A percentile compares a stretch with the other conserved stretches of the same genome.
phyloP scores from a whole-genome alignment of 2,888 invertebrate species.

The Sminthurides aquaticus region DNA sequence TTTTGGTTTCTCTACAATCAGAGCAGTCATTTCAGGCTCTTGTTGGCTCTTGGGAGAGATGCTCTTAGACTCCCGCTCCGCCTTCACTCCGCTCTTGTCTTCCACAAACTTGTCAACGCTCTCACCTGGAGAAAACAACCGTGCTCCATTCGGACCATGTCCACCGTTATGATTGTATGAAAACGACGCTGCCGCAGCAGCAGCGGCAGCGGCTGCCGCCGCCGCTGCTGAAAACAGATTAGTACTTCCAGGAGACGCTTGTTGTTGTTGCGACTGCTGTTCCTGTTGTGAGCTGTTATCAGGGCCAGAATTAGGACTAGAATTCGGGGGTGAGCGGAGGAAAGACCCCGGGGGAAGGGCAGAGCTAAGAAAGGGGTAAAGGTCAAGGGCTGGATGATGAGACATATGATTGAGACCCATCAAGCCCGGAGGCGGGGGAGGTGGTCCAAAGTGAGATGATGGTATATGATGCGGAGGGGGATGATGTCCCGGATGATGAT shows the following conservation, averaged over 20 bases:
- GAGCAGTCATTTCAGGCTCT: neutral
- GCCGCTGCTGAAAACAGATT: constrained; percentile 6
- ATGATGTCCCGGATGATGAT: constrained; percentile 20
- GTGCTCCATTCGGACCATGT: neutral
- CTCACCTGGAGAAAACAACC: no score
- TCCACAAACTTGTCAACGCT: neutral
- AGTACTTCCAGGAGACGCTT: neutral
- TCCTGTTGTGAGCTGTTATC: no score
- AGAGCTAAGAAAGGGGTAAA: constrained; percentile 35
- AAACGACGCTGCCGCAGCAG: neutral
- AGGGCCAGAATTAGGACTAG: neutral
- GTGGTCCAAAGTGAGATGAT: constrained; percentile 31
- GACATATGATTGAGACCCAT: constrained; percentile 17
- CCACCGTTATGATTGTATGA: neutral
- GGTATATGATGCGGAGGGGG: constrained; percentile 16
- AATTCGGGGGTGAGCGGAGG: constrained; percentile 11
- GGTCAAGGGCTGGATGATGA: constrained; percentile 28
- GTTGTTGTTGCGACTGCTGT: no score
- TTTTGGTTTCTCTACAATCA: neutral
- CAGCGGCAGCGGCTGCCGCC: constrained; percentile 9
- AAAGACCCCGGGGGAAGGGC: constrained; percentile 12
- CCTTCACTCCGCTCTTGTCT: neutral
- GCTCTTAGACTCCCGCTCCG: neutral
- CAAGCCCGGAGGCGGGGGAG: constrained; percentile 26
- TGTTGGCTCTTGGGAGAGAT: neutral